Evolutionary conservation across 2,888 invertebrate species (phyloP).

Genomic region (Chrysolina haemoptera): DNA sequence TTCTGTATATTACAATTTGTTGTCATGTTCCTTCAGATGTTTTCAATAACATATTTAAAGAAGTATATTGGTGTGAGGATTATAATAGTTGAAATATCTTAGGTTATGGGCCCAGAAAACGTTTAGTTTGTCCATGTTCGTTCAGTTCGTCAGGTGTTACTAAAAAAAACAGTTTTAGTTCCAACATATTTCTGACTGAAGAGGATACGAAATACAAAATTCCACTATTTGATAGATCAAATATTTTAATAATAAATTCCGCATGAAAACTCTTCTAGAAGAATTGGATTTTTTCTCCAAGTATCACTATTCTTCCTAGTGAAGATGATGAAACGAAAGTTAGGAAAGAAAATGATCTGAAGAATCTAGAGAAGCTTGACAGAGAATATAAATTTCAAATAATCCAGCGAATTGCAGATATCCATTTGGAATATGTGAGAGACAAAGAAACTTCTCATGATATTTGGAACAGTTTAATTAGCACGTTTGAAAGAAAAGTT

Average conservation of each 20-base stretch:
- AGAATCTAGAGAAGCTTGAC: not conserved
- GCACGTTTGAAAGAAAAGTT: not conserved
- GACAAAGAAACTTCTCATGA: not conserved
- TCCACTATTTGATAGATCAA: not conserved
- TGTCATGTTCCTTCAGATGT: not conserved
- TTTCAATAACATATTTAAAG: not conserved
- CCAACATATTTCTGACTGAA: not conserved
- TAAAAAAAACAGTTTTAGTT: not conserved
- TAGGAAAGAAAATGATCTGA: not conserved
- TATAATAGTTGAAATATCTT: not conserved
- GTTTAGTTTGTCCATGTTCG: not conserved
- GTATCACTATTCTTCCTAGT: not conserved
- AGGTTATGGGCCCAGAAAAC: not conserved
- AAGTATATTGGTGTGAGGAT: not conserved
- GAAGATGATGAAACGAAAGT: not conserved
- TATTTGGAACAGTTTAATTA: not conserved
- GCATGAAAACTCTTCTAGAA: conserved; percentile 2
- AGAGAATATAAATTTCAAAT: conserved; percentile 11
- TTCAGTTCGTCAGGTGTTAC: not conserved
- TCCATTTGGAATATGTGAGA: not conserved
- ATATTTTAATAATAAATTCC: not conserved
- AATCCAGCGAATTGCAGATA: conserved; percentile 14
- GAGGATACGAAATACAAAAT: not conserved
- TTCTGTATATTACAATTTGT: no score
- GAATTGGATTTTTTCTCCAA: not conserved